These are phyloP conservation scores for Hermaeophaga mercurialis DNA, from an alignment of 2,888 invertebrate genomes.

Conservation along the genomic window DNA sequence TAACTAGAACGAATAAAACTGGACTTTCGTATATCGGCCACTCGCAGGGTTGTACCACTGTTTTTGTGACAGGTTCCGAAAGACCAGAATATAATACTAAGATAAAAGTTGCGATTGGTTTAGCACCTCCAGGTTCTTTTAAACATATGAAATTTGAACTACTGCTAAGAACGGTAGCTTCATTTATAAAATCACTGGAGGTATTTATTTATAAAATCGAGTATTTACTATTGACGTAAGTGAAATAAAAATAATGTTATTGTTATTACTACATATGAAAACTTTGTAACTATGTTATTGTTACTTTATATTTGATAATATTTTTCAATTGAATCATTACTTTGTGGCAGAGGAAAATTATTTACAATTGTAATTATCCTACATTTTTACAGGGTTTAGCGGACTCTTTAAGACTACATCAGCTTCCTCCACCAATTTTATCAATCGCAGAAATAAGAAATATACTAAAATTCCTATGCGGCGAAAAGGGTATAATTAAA, in stretches of 20 bases:
- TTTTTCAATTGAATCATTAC: too few relatives aligned
- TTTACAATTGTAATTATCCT: too few relatives aligned
- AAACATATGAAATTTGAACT: too few relatives aligned
- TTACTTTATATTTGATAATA: too few relatives aligned
- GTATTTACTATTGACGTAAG: too few relatives aligned
- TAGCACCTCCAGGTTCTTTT: constrained; percentile 65
- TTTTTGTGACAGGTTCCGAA: constrained; percentile 68
- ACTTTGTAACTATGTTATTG: too few relatives aligned
- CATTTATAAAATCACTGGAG: too few relatives aligned
- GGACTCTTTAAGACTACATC: constrained; percentile 27
- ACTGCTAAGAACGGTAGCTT: constrained; percentile 10
- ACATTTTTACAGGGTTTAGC: constrained; percentile 33
- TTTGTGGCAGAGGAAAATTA: too few relatives aligned
- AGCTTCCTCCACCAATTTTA: constrained; percentile 32
- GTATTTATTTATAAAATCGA: constrained; percentile 15
- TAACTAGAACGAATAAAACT: constrained; percentile 61
- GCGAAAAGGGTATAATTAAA: neutral
- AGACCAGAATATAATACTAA: constrained; percentile 68
- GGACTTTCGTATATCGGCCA: constrained; percentile 78
- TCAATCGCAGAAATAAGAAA: neutral
- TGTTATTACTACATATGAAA: too few relatives aligned
- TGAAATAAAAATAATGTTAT: too few relatives aligned
- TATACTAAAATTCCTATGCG: neutral
- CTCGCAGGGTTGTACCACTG: constrained; percentile 74
- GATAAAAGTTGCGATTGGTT: constrained; percentile 66